Evolutionary conservation across 2,113 vertebrate genomes (phyloP), one percentile per base, ranked within the genome.

Genomic region (Entosphenus tridentatus): DNA sequence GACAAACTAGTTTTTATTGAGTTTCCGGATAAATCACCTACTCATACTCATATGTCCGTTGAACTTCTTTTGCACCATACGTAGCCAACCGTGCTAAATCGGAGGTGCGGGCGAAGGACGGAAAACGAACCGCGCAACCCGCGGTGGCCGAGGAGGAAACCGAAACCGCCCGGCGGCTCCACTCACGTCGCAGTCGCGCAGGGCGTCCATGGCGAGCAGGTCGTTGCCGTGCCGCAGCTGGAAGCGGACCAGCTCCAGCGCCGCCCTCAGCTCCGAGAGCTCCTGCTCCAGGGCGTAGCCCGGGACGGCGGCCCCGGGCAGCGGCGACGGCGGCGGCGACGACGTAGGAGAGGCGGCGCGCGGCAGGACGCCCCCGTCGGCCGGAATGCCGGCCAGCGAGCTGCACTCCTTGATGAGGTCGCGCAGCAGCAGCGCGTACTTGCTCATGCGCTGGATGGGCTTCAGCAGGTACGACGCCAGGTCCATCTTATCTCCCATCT

Each of bases 161-260:
- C 8, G 9, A 3, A 65, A 65, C n/a, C 8, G 10, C 62, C 9
- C 21, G n/a, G 62, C 62, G 8, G 21, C 10, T 1, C 21, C 62
- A 78, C 89, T 73, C 80, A 97, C 92, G 0, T 96, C 90, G 72
- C 92, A 97, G 77, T 89, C 84, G 1, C 86, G 83, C 74, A 97
- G 89, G 73, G 88, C 92, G 1, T 97, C 92, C 92, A 97, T 96
- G 16, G 92, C 90, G 59, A 97, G 81, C 74, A 97, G 81, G 77
- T 96, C 92, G 1, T 97, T 96, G 73, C 92, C 92, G 0, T 97
- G 92, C 58, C 85, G 85, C 21, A 97, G 85, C 79, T 97, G 92
- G 74, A 96, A 97, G 76, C 85, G 87, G 74, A 97, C 87, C 76
- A 97, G 86, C 75, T 87, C 87, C 71, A 87, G 83, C 9, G 92